Percentiles rank a stretch among this genome's conserved stretches.
Conservation (phyloP, 2,888 invertebrate genomes). For the Caenorhabditis zanzibari region DNA sequence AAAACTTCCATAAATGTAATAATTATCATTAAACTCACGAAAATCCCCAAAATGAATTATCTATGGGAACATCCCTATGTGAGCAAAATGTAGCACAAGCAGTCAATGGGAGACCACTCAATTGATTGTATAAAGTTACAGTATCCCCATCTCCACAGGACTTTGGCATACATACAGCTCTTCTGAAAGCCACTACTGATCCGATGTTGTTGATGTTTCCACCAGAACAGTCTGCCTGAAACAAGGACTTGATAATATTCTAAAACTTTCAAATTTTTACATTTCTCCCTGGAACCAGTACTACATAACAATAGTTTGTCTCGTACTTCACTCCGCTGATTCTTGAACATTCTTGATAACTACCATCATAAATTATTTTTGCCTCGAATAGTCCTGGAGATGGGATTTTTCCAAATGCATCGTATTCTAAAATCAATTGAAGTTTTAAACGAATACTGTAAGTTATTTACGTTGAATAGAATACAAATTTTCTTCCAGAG, state of each 20-base stretch:
- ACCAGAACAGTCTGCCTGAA: constrained; percentile 25
- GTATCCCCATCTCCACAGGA: constrained; percentile 34
- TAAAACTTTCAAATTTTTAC: neutral
- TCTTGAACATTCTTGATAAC: constrained; percentile 59
- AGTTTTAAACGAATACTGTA: neutral
- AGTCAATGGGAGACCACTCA: constrained; percentile 36
- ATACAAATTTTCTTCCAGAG: constrained; percentile 22
- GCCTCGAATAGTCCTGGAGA: constrained; percentile 51
- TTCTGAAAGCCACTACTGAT: constrained; percentile 19
- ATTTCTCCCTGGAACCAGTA: constrained; percentile 35
- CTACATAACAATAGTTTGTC: constrained; percentile 62
- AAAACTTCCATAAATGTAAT: no score
- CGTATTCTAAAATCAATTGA: constrained; percentile 42
- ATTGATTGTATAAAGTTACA: constrained; percentile 40
- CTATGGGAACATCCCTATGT: constrained; percentile 36
- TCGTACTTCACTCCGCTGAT: constrained; percentile 55
- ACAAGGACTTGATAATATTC: neutral
- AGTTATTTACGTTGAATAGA: constrained; percentile 24
- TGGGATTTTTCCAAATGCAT: constrained; percentile 61
- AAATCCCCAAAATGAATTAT: constrained; percentile 50
- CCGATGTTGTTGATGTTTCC: constrained; percentile 14
- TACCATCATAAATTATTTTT: constrained; percentile 47
- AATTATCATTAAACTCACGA: constrained; percentile 37
- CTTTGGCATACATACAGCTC: constrained; percentile 52
- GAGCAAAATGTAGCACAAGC: constrained; percentile 44